A percentile compares a stretch with the other conserved stretches of the same genome.
Conservation (phyloP, 2,888 invertebrate genomes). For the Brachyopa scutellaris region DNA sequence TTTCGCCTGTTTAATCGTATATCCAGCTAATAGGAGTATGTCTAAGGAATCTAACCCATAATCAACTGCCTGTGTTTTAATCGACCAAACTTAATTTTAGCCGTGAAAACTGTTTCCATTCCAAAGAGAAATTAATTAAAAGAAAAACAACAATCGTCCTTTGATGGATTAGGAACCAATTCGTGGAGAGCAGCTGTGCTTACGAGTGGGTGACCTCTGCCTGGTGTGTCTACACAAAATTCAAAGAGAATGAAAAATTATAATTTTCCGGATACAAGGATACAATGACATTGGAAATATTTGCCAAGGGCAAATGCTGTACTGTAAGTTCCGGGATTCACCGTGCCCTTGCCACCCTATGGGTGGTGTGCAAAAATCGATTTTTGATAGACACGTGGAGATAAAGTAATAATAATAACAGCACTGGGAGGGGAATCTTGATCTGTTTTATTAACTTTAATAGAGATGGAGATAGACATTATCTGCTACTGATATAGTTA, state of each 20-base stretch:
- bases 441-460: constrained; percentile 5
- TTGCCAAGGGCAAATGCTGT: constrained; percentile 37
- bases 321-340: constrained; percentile 21
- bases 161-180: not conserved
- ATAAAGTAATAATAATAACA: constrained; percentile 26
- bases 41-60: not conserved
- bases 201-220: not conserved
- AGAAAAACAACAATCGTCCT: not conserved
- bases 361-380: constrained; percentile 30
- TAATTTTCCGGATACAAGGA: constrained; percentile 6
- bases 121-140: not conserved
- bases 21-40: not conserved
- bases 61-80: not conserved
- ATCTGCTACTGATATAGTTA: no score
- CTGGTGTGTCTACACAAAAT: constrained; percentile 10
- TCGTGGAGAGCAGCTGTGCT: not conserved
- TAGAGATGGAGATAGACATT: not conserved
- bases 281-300: constrained; percentile 44
- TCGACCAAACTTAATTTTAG: constrained; percentile 23
- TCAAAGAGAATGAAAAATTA: not conserved
- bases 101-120: not conserved
- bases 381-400: constrained; percentile 37
- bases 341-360: not conserved
- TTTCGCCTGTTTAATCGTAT: no score
- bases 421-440: not conserved